Conservation (phyloP, 2,113 vertebrate genomes). For the Passer domesticus region DNA sequence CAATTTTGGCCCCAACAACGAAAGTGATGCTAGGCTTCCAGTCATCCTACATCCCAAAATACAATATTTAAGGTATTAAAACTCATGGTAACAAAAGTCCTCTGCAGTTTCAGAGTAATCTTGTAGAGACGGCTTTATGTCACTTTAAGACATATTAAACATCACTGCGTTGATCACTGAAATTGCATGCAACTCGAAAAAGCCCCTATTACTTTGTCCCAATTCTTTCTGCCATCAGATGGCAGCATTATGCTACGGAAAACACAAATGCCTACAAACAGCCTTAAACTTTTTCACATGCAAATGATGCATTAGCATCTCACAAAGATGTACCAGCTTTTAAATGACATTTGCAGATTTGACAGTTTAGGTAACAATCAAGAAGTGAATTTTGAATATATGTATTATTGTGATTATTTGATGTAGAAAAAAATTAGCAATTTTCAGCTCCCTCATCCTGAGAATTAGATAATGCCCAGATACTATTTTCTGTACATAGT, state of each 20-base stretch:
- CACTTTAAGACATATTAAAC: neutral
- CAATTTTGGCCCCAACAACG: conserved; percentile 69
- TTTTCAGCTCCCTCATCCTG: neutral
- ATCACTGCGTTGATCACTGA: neutral
- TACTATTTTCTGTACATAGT: neutral
- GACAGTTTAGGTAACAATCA: neutral
- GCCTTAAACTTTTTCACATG: fast-evolving
- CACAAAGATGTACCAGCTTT: neutral
- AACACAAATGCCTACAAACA: neutral
- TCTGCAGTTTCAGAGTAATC: neutral
- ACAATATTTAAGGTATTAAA: neutral
- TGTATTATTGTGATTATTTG: neutral
- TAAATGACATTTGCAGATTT: neutral
- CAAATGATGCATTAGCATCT: neutral
- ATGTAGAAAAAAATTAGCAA: neutral
- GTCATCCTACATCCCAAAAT: conserved; percentile 69
- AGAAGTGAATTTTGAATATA: neutral
- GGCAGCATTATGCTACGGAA: conserved; percentile 71
- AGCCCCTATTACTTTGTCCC: neutral
- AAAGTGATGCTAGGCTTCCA: conserved; percentile 82
- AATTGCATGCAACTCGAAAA: neutral
- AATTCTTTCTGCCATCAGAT: conserved; percentile 56
- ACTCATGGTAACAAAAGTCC: neutral
- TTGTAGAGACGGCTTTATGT: neutral
- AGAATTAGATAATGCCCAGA: neutral